Evolutionary conservation across 2,113 vertebrate species (phyloP), one percentile per base, ranked within the genome.

Genomic region (Chaetorhynchus papuensis): DNA sequence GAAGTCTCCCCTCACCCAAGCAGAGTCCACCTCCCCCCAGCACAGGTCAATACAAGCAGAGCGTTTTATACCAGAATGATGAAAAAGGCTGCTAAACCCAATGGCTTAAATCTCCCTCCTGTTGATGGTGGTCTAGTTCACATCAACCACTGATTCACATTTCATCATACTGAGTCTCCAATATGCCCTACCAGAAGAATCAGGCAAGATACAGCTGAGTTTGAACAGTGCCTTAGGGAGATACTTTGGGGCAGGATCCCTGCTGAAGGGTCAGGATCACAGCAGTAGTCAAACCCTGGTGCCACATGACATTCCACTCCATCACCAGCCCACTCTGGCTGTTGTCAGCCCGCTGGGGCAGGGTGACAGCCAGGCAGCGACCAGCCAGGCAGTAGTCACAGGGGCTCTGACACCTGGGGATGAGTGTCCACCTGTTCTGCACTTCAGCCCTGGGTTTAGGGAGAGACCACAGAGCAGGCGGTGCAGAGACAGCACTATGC

Each of bases 381-480:
- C 22, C 17, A 54, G n/a, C 23, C 15, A 54, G n/a, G 30, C 35
- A 68, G 49, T 6, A 47, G 30, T 8, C 18, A 15, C 59, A 26
- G 37, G 24, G 9, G 9, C 44, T 89, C 72, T 68, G 66, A 35
- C 24, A 71, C 16, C 33, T 5, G 1, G 18, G 41, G 27, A 54
- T 2, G 15, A 65, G 20, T 0, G 5, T 17, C 27, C 1, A 1
- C 24, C 37, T 27, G n/a, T 31, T 65, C 60, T 11, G 15, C 3
- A 9, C 31, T 53, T 57, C 66, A 39, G 70, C 31, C 28, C 42
- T 9, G 10, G 11, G 6, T 74, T 14, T 45, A 30, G 35, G 47
- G 33, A 74, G n/a, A 63, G 42, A 45, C 5, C 33, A 56, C 1
- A 3, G 18, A 56, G 35, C 0, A 2, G 35, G 12, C 0, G 0